Base-by-base conservation (phyloP, 2,888 invertebrate genomes). In the Parasteatoda lunata region DNA sequence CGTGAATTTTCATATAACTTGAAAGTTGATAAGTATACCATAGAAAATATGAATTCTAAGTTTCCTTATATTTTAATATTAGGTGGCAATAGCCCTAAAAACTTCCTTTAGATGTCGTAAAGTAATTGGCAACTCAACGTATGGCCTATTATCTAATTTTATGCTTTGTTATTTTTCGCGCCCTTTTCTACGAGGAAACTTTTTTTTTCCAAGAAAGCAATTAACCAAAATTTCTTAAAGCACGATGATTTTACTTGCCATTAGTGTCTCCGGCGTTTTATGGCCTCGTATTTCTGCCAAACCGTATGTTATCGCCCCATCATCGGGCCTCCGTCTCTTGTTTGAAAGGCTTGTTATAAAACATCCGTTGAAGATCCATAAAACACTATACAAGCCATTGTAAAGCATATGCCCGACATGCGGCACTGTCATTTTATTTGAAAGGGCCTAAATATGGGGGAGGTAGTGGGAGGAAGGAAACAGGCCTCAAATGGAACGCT, bases 321-420 rank as follows among this genome's bases (percentile, higher is more conserved):
- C 9, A 11, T 64, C n/a, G 13, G 5, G 15, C 54, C 72, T 72
- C 73, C 54, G 54, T 5, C 48, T 72, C n/a, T 30, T 54, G 72
- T 54, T 15, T 49, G n/a, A 48, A 64, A 75, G 51, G 47, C 84
- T 68, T 85, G 79, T 85, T 79, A 73, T 52, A 51, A 79, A 79
- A 85, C 84, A 85, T 85, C 84, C 84, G 77, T 45, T 48, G 68
- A 5, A 45, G 15, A 3, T 52, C 68, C 13, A 77, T 73, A 85
- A 84, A 85, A 70, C 54, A 13, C 66, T 84, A 70, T 72, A 84
- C 76, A 84, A 84, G 71, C 78, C 69, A 84, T 84, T 78, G 69
- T 84, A 78, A 70, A 75, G 84, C 75, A 85, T 73, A 49, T 71
- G 80, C 65, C 72, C 66, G 80, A 80, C 80, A 73, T 70, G 75